Evolutionary conservation across 2,113 vertebrate genomes (phyloP), one percentile per base, ranked within the genome.

Genomic region (Pantherophis guttatus): DNA sequence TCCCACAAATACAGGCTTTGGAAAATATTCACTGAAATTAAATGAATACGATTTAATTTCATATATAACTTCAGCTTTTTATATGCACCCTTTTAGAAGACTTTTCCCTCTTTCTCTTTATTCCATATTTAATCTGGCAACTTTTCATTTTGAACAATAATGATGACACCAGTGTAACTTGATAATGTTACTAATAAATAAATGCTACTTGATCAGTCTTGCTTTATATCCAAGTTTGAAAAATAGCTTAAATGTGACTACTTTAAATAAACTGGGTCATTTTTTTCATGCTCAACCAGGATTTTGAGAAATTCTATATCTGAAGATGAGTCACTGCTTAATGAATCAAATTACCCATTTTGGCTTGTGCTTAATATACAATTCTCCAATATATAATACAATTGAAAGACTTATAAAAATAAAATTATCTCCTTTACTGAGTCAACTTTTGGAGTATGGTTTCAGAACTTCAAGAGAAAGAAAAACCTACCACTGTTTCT

Each of bases 381-480:
- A 3, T 39, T 87, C 17, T 39, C 86, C 39, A 44, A 54, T 26
- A 55, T 50, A 58, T 26, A 50, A 48, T 2, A 33, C 59, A 44
- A 26, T 24, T 13, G 39, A 59, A 17, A 89, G 5, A 55, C 52
- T 81, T 88, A 9, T 26, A 10, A 58, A 44, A 89, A 21, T 12
- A 39, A n/a, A 59, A 9, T 9, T n/a, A 62, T 59, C 11, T 26
- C 19, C 44, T 90, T 90, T 90, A 44, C 26, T 89, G 44, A 52
- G 86, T 29, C 44, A 26, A 57, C 5, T 75, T 89, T 59, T 29
- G 55, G 29, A 86, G 8, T 26, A 13, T 85, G 94, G 91, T 54
- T 86, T 59, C 57, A 70, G 89, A 93, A 88, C 91, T 81, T 62
- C 23, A 87, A n/a, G 85, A 17, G 44, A 86, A 85, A 33, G 93